These are phyloP conservation scores for Conomelus anceps DNA, from an alignment of 2,888 invertebrate genomes.

Conservation along the genomic window DNA sequence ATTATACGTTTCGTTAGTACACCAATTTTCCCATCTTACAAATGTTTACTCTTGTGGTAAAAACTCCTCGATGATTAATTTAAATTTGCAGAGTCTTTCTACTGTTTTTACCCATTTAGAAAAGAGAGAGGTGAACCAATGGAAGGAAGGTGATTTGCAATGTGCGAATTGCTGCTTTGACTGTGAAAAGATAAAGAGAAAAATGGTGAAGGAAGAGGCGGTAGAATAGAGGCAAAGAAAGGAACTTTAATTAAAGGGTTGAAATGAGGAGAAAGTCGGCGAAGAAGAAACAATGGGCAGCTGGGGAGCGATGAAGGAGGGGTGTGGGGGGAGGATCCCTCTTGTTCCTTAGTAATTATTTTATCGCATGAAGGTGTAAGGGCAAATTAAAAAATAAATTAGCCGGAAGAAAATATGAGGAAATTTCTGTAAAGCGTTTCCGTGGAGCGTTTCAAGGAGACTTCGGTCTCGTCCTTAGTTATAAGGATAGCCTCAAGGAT, in stretches of 20 bases:
- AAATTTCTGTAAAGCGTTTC: not conserved
- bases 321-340: not conserved
- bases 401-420: conserved; percentile 10
- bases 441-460: not conserved
- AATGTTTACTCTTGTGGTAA: too few species aligned
- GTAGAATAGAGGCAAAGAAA: not conserved
- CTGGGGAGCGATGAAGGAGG: not conserved
- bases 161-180: not conserved
- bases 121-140: not conserved
- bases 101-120: too few species aligned
- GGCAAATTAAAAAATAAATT: conserved; percentile 13
- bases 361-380: conserved; percentile 12
- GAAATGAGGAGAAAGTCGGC: not conserved
- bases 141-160: not conserved
- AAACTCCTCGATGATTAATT: too few species aligned
- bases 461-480: too few species aligned
- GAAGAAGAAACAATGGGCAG: not conserved
- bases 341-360: conserved; percentile 9
- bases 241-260: not conserved
- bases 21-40: too few species aligned
- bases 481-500: not conserved
- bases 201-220: not conserved
- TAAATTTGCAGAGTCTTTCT: too few species aligned
- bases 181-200: not conserved
- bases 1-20: too few species aligned